Evolutionary conservation across 2,888 invertebrate genomes (phyloP).

Genomic region (Spodoptera picta): DNA sequence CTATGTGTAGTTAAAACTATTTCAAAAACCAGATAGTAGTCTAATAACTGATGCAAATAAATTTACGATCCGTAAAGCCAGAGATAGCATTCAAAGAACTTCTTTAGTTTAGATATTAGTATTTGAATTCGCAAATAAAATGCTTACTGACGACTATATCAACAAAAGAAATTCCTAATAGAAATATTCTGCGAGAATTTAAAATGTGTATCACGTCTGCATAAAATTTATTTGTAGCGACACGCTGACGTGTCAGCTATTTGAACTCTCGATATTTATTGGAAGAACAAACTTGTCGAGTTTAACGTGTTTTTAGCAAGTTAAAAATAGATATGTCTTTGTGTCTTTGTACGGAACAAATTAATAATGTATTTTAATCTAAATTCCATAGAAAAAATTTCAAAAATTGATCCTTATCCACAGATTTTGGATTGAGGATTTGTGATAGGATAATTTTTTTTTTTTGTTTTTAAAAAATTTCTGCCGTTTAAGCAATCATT

Average conservation of each 20-base stretch:
- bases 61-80: no score
- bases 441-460: no score
- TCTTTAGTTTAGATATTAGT: background rate
- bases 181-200: slow-evolving; percentile 29
- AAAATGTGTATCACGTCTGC: slow-evolving; percentile 38
- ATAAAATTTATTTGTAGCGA: slow-evolving; percentile 39
- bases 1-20: no score
- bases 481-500: slow-evolving; percentile 14
- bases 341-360: background rate
- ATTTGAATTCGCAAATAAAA: slow-evolving; percentile 7
- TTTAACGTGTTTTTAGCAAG: slow-evolving; percentile 14
- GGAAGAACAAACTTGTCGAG: slow-evolving; percentile 27
- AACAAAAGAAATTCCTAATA: slow-evolving; percentile 14
- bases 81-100: background rate
- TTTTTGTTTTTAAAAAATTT: no score
- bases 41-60: no score
- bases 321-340: slow-evolving; percentile 19
- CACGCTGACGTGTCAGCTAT: slow-evolving; percentile 31
- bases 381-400: no score
- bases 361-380: no score
- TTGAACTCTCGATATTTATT: slow-evolving; percentile 41
- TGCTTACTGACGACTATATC: slow-evolving; percentile 8
- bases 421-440: no score
- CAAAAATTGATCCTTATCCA: no score
- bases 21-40: no score